A percentile compares a stretch with the other conserved stretches of the same genome.
Evolutionary conservation across 2,888 invertebrate genomes (phyloP).

Genomic region (Hypselothyrea guttata): DNA sequence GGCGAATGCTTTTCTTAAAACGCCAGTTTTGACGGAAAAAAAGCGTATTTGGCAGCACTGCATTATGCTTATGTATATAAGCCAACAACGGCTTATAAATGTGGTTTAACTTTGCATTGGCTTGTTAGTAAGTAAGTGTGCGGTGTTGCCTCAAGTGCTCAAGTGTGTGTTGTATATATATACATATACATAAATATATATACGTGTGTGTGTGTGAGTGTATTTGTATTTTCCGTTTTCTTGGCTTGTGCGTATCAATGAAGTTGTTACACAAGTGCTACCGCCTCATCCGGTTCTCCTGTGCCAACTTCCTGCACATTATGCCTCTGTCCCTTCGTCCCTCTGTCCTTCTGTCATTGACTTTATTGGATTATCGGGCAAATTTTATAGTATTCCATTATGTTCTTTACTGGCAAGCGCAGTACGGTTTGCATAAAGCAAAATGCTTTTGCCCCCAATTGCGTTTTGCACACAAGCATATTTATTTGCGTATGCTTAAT

Average conservation of each 20-base stretch:
- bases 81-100: conserved; percentile 68
- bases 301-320: neutral
- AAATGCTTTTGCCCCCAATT: conserved; percentile 40
- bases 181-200: neutral
- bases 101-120: conserved; percentile 72
- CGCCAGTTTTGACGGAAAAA: no score
- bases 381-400: conserved; percentile 64
- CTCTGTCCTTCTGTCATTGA: conserved; percentile 38
- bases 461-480: conserved; percentile 23
- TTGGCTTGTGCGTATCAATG: conserved; percentile 62
- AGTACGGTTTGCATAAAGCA: conserved; percentile 37
- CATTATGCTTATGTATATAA: conserved; percentile 37
- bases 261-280: conserved; percentile 66
- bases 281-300: conserved; percentile 34
- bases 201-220: neutral
- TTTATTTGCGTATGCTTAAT: conserved; percentile 32
- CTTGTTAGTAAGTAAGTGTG: conserved; percentile 50
- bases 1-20: no score
- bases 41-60: no score
- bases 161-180: conserved; percentile 17
- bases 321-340: neutral
- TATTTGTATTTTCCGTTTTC: conserved; percentile 8
- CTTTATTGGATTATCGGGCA: conserved; percentile 77
- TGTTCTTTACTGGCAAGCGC: conserved; percentile 43
- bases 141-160: conserved; percentile 26